phyloP scores from a whole-genome alignment of 2,888 invertebrate genomes.

The Bugulina stolonifera region DNA sequence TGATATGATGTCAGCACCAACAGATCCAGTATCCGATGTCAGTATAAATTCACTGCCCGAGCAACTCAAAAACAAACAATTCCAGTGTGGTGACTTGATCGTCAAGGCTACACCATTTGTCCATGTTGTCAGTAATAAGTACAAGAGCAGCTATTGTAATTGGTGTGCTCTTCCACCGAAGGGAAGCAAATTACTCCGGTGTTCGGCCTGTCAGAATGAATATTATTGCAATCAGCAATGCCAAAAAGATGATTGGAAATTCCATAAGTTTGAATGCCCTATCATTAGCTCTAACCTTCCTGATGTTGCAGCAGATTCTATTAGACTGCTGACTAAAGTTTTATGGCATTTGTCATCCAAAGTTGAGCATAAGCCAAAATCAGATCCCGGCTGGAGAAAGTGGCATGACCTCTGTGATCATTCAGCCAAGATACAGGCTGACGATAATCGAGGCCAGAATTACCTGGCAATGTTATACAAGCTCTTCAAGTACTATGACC shows the following conservation, averaged over 20 bases:
- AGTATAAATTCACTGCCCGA: background rate
- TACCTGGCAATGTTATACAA: background rate
- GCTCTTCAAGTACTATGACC: background rate
- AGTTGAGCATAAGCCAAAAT: background rate
- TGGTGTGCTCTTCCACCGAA: conserved; percentile 13
- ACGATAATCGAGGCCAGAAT: background rate
- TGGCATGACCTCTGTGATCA: conserved; percentile 18
- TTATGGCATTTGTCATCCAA: background rate
- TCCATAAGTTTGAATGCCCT: conserved; percentile 18
- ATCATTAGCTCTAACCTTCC: background rate
- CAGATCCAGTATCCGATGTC: background rate
- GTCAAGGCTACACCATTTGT: background rate
- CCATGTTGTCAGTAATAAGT: background rate
- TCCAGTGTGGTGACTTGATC: conserved; percentile 3
- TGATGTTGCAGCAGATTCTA: background rate
- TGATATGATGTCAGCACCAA: background rate
- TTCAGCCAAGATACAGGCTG: background rate
- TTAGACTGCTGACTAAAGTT: background rate
- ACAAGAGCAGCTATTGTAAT: background rate
- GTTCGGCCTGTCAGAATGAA: background rate
- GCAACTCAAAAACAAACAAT: background rate
- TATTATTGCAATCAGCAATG: conserved; percentile 19
- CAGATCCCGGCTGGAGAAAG: conserved; percentile 1
- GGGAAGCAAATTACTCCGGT: background rate
- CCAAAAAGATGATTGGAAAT: conserved; percentile 12